phyloP scores from a whole-genome alignment of 2,888 invertebrate species.

The Eubasilissa splendida region DNA sequence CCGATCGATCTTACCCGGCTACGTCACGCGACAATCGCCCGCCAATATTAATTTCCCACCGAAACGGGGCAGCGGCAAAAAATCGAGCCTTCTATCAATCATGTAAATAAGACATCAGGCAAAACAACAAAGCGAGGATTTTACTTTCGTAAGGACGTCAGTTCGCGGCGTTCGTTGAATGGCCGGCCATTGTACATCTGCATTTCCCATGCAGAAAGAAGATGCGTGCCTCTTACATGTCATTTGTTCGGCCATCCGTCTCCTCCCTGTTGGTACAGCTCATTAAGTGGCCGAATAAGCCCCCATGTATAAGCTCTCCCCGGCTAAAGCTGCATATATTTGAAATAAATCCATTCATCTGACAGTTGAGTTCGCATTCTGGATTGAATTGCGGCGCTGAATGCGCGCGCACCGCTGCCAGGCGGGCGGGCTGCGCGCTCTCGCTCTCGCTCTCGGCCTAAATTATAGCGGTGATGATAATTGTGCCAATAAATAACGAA shows the following conservation, averaged over 20 bases:
- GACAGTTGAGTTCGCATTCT: slow-evolving; percentile 44
- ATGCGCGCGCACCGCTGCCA: slow-evolving; percentile 4
- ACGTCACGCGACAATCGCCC: slow-evolving; percentile 63
- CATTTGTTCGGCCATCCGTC: slow-evolving; percentile 46
- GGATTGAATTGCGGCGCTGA: slow-evolving; percentile 34
- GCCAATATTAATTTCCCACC: slow-evolving; percentile 55
- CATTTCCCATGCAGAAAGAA: slow-evolving; percentile 41
- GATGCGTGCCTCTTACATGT: slow-evolving; percentile 44
- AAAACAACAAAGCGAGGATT: slow-evolving; percentile 36
- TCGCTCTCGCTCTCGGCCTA: slow-evolving; percentile 32
- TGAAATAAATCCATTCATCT: slow-evolving; percentile 57
- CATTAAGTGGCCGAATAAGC: slow-evolving; percentile 53
- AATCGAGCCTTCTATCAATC: slow-evolving; percentile 31
- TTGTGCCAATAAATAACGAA: slow-evolving; percentile 48
- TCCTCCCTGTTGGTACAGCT: slow-evolving; percentile 39
- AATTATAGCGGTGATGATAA: slow-evolving; percentile 47
- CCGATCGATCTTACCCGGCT: background rate
- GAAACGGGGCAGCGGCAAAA: slow-evolving; percentile 3
- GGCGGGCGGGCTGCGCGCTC: slow-evolving; percentile 25
- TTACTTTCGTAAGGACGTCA: slow-evolving; percentile 32
- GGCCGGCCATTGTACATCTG: slow-evolving; percentile 41
- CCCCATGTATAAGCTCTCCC: slow-evolving; percentile 11
- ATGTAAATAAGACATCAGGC: slow-evolving; percentile 32
- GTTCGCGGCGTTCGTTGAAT: slow-evolving; percentile 16
- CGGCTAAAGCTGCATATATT: slow-evolving; percentile 52